Conservation (phyloP, 1,140 invertebrate species). For the Elymnias hypermnestra region DNA sequence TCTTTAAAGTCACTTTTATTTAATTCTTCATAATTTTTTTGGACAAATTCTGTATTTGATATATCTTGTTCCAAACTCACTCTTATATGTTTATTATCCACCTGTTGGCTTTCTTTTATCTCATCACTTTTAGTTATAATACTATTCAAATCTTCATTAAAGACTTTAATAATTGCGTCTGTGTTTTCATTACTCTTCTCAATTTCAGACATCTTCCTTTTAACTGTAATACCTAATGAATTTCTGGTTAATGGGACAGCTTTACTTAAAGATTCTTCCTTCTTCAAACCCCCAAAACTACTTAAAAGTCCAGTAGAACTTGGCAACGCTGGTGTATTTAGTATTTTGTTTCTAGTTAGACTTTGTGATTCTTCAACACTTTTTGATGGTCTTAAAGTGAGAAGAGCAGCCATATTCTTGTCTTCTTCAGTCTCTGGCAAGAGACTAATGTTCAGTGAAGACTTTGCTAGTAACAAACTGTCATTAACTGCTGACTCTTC, state of each 20-base stretch:
- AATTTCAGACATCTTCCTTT: constrained; percentile 25
- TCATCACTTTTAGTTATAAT: too few species aligned
- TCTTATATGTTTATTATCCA: too few species aligned
- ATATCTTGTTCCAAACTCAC: too few species aligned
- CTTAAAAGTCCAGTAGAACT: constrained; percentile 75
- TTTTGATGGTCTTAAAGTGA: constrained; percentile 79
- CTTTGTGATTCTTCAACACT: constrained; percentile 75
- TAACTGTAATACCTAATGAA: constrained; percentile 59
- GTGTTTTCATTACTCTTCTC: background rate
- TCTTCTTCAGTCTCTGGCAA: constrained; percentile 89
- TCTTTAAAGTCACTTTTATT: constrained; percentile 3
- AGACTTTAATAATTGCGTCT: too few species aligned
- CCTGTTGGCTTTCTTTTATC: constrained; percentile 2
- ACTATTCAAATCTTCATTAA: too few species aligned
- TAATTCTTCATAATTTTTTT: constrained; percentile 1
- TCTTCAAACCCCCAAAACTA: constrained; percentile 75
- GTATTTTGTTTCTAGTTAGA: constrained; percentile 71
- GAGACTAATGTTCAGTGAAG: constrained; percentile 86
- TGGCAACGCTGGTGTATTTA: constrained; percentile 77
- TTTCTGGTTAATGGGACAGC: constrained; percentile 47
- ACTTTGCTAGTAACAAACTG: constrained; percentile 84
- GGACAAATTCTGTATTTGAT: too few species aligned
- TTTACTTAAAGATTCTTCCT: constrained; percentile 72
- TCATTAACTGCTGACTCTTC: constrained; percentile 82
- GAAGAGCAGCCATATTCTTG: constrained; percentile 84